phyloP scores from a whole-genome alignment of 2,113 vertebrate genomes.

The Aldabrachelys gigantea region DNA sequence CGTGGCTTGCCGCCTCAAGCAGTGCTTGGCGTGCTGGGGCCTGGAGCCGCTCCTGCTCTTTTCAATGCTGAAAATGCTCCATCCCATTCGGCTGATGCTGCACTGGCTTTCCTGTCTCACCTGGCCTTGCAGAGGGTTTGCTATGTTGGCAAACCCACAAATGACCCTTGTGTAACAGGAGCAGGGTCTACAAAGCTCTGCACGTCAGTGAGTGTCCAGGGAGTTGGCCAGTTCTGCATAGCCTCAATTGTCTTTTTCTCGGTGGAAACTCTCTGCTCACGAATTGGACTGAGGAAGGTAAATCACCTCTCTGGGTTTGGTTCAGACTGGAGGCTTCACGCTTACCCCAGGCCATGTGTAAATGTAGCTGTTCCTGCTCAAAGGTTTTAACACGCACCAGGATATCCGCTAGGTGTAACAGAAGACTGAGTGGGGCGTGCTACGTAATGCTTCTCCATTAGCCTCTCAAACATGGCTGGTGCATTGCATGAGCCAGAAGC shows the following conservation, averaged over 20 bases:
- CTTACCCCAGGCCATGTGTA: not conserved
- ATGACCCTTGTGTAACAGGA: not conserved
- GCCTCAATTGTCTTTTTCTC: not conserved
- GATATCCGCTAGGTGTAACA: not conserved
- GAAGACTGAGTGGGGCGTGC: not conserved
- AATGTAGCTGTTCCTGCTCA: not conserved
- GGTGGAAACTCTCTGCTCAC: not conserved
- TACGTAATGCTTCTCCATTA: not conserved
- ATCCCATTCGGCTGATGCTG: not conserved
- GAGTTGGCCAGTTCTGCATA: not conserved
- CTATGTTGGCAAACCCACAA: not conserved
- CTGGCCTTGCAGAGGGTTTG: not conserved
- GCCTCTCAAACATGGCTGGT: not conserved
- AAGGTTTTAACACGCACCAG: not conserved
- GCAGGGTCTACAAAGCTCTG: not conserved
- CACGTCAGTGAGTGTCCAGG: not conserved
- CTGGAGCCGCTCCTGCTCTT: too few relatives aligned
- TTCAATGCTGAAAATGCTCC: not conserved
- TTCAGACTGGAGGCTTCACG: not conserved
- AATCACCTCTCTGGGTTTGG: not conserved
- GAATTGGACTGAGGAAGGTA: not conserved
- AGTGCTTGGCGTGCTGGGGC: too few relatives aligned
- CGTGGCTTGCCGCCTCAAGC: too few relatives aligned
- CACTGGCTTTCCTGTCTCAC: not conserved
- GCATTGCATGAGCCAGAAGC: not conserved